These are phyloP conservation scores for Eurosta solidaginis DNA, from an alignment of 1,140 invertebrate species.

Conservation along the genomic window DNA sequence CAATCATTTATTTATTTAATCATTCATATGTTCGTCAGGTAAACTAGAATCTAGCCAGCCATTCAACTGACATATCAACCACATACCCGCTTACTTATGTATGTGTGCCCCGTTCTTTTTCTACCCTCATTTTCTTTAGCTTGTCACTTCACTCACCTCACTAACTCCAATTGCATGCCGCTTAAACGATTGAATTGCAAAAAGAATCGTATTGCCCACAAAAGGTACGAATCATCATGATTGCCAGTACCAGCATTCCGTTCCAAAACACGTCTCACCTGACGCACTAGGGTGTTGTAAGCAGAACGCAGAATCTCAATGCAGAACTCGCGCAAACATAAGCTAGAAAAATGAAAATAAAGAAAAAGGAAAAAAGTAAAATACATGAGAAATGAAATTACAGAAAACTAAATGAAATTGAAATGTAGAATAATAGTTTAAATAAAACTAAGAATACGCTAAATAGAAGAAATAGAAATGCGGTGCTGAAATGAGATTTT, in stretches of 20 bases:
- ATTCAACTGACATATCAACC: not conserved
- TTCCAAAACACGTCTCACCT: conserved; percentile 58
- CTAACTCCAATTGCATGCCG: conserved; percentile 83
- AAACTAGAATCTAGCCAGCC: not conserved
- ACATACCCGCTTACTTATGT: not conserved
- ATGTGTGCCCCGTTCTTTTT: not conserved
- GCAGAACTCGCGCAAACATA: conserved; percentile 94
- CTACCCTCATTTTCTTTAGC: too few relatives aligned
- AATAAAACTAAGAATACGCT: conserved; percentile 6
- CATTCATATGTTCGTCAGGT: not conserved
- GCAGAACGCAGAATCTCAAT: conserved; percentile 87
- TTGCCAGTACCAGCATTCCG: conserved; percentile 59
- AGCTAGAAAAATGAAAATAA: conserved; percentile 51
- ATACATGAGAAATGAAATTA: not conserved
- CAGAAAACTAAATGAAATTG: not conserved
- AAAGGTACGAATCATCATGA: conserved; percentile 90
- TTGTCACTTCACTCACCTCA: conserved; percentile 71
- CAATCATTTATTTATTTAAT: too few relatives aligned
- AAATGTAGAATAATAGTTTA: not conserved
- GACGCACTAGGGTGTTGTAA: conserved; percentile 73
- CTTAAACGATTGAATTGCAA: conserved; percentile 93
- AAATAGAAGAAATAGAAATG: conserved; percentile 8
- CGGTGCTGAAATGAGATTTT: not conserved
- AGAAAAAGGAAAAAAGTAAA: not conserved
- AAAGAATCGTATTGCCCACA: conserved; percentile 94